A percentile compares a stretch with the other conserved stretches of the same genome.
Conservation (phyloP, 1,140 invertebrate genomes). For the Acromyrmex charruanus region DNA sequence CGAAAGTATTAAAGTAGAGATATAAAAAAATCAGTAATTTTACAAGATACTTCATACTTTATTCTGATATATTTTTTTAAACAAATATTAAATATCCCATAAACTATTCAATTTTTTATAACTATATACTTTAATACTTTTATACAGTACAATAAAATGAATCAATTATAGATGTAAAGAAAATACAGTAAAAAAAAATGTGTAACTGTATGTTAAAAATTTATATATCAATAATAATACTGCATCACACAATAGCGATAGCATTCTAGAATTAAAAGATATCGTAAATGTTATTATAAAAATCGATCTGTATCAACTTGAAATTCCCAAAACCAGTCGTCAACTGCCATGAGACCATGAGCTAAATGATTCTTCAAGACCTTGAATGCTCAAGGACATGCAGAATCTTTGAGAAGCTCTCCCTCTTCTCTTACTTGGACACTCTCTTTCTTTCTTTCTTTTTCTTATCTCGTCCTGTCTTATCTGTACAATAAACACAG, state of each 20-base stretch:
- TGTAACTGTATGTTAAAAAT: neutral
- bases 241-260: no score
- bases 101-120: no score
- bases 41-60: no score
- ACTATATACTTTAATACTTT: no score
- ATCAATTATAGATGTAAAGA: neutral
- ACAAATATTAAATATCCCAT: no score
- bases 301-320: neutral
- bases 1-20: no score
- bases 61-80: no score
- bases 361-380: slow-evolving; percentile 50
- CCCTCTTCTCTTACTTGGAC: slow-evolving; percentile 5
- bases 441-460: neutral
- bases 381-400: slow-evolving; percentile 55
- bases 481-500: slow-evolving; percentile 57
- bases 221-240: no score
- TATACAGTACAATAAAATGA: no score
- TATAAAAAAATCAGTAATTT: no score
- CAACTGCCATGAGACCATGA: slow-evolving; percentile 22
- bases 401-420: slow-evolving; percentile 1
- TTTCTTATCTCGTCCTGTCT: slow-evolving; percentile 23
- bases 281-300: neutral
- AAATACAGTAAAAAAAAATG: neutral
- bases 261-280: neutral
- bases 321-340: slow-evolving; percentile 48